phyloP scores from a whole-genome alignment of 2,888 invertebrate genomes.

The Cosmorhoe ocellata region DNA sequence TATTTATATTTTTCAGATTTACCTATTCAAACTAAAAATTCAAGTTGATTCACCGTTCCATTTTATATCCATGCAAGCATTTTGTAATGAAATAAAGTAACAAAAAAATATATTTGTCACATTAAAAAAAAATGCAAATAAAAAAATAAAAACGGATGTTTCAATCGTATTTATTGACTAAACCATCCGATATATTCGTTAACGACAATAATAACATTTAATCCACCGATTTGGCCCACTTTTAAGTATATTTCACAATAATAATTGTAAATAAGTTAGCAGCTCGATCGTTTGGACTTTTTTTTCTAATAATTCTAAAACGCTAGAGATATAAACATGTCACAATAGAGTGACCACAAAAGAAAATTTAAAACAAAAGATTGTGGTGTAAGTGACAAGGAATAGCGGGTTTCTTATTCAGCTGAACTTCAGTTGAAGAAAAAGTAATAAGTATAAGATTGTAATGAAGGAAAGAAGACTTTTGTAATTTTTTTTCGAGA shows the following conservation, averaged over 20 bases:
- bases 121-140: too few species aligned
- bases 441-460: too few species aligned
- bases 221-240: slow-evolving; percentile 18
- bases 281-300: slow-evolving; percentile 37
- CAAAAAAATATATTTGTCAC: too few species aligned
- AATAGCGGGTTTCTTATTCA: slow-evolving; percentile 30
- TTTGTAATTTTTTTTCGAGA: too few species aligned
- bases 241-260: slow-evolving; percentile 19
- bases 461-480: too few species aligned
- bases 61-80: too few species aligned
- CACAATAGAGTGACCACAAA: slow-evolving; percentile 46
- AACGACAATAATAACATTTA: slow-evolving; percentile 27
- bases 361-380: slow-evolving; percentile 36
- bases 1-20: too few species aligned
- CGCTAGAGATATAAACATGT: slow-evolving; percentile 52
- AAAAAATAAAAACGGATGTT: slow-evolving; percentile 24
- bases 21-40: too few species aligned
- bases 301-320: slow-evolving; percentile 36
- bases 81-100: too few species aligned
- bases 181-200: slow-evolving; percentile 21
- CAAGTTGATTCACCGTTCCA: too few species aligned
- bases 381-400: slow-evolving; percentile 32
- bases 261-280: slow-evolving; percentile 46
- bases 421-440: too few species aligned
- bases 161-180: slow-evolving; percentile 32